Conservation (phyloP, 2,888 invertebrate genomes). For the Epinotia bilunana region DNA sequence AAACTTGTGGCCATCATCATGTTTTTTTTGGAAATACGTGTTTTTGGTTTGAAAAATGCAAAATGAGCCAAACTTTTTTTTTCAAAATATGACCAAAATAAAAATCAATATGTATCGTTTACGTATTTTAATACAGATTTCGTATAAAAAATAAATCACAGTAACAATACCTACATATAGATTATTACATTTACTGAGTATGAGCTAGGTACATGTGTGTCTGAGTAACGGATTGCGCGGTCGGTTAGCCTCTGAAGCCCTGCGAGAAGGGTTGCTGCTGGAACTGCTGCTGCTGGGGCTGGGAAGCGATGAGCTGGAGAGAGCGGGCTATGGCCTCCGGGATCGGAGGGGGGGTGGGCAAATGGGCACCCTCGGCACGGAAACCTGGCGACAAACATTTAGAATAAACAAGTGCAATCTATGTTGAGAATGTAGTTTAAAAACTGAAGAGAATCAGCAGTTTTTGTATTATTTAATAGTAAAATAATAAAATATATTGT, state of each 20-base stretch:
- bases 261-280: slow-evolving; percentile 55
- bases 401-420: neutral
- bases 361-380: slow-evolving; percentile 85
- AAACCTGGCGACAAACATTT: slow-evolving; percentile 75
- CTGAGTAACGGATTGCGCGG: slow-evolving; percentile 41
- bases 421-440: too few species aligned
- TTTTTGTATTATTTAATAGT: too few species aligned
- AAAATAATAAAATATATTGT: too few species aligned
- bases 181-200: slow-evolving; percentile 55
- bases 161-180: slow-evolving; percentile 66
- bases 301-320: slow-evolving; percentile 73
- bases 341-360: slow-evolving; percentile 86
- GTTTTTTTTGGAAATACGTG: too few species aligned
- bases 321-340: slow-evolving; percentile 84
- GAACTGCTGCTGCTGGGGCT: slow-evolving; percentile 65
- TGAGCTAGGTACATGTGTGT: slow-evolving; percentile 50
- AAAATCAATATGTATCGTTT: slow-evolving; percentile 5
- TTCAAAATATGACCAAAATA: neutral
- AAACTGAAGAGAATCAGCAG: too few species aligned
- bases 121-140: slow-evolving; percentile 31
- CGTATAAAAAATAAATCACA: slow-evolving; percentile 76
- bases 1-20: too few species aligned
- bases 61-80: too few species aligned
- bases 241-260: slow-evolving; percentile 69
- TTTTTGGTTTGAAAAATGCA: too few species aligned